Percentiles rank a stretch among this genome's conserved stretches.
Conservation (phyloP, 2,113 vertebrate species). For the Callopanchax toddi region DNA sequence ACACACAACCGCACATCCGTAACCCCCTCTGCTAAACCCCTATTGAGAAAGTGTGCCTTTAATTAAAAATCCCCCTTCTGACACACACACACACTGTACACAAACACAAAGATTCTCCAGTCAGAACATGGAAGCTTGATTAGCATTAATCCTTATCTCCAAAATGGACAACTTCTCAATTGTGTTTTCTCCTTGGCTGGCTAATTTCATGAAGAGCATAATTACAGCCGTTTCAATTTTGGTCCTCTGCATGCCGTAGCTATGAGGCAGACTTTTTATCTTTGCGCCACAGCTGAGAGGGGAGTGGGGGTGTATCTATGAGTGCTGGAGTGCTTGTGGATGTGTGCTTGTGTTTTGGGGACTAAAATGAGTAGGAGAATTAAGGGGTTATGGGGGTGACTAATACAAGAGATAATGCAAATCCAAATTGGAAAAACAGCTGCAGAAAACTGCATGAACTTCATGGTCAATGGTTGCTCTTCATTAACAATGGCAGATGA, state of each 20-base stretch:
- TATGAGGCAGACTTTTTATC: conserved; percentile 60
- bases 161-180: conserved; percentile 67
- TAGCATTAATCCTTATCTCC: conserved; percentile 72
- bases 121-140: conserved; percentile 57
- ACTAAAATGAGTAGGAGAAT: conserved; percentile 39
- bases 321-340: conserved; percentile 24
- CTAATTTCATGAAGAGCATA: conserved; percentile 78
- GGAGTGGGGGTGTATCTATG: conserved; percentile 20
- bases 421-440: conserved; percentile 42
- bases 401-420: conserved; percentile 47
- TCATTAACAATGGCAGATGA: conserved; percentile 20
- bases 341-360: conserved; percentile 20
- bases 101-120: conserved; percentile 39
- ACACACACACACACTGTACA: conserved; percentile 17
- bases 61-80: conserved; percentile 65
- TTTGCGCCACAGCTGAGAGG: conserved; percentile 63
- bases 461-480: conserved; percentile 1
- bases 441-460: conserved; percentile 40
- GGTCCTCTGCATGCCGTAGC: conserved; percentile 44
- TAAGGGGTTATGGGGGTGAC: conserved; percentile 39
- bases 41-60: conserved; percentile 55
- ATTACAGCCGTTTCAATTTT: conserved; percentile 77
- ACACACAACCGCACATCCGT: conserved; percentile 13
- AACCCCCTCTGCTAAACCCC: conserved; percentile 16
- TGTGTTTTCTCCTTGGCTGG: conserved; percentile 59